Conservation (phyloP, 1,140 invertebrate species). For the Atta cephalotes region DNA sequence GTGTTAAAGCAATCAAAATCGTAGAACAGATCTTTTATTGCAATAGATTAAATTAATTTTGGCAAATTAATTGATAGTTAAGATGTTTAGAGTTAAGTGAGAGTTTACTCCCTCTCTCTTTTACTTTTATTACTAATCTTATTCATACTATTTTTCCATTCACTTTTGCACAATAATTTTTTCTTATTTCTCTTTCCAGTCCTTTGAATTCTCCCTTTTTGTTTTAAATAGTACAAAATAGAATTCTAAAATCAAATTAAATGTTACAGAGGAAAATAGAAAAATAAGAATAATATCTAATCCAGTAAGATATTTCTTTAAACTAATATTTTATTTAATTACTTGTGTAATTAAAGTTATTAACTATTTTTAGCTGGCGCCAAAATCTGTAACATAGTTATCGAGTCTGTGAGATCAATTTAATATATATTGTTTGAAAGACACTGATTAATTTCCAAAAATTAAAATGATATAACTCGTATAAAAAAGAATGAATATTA, state of each 20-base stretch:
- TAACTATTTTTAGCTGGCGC: too few species aligned
- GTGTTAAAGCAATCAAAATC: slow-evolving; percentile 20
- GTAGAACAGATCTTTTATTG: slow-evolving; percentile 78
- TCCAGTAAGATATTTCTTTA: neutral
- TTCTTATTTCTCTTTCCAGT: slow-evolving; percentile 22
- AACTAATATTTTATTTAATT: neutral
- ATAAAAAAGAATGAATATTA: too few species aligned
- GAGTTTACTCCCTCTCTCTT: slow-evolving; percentile 61
- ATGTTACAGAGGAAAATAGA: neutral
- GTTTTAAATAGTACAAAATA: neutral
- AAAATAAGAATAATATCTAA: neutral
- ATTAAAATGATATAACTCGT: too few species aligned
- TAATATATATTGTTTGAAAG: too few species aligned
- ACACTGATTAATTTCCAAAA: too few species aligned
- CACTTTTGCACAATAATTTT: neutral
- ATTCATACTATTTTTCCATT: slow-evolving; percentile 2
- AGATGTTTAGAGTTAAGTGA: slow-evolving; percentile 81
- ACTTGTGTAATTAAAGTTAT: neutral
- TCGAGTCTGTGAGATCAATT: too few species aligned
- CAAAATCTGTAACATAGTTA: too few species aligned
- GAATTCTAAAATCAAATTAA: neutral
- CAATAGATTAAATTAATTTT: slow-evolving; percentile 82
- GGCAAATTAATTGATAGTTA: slow-evolving; percentile 82
- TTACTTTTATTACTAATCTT: slow-evolving; percentile 26
- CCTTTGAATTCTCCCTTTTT: neutral